These are phyloP conservation scores for Sorex araneus DNA, from an alignment of 2,113 vertebrate genomes.

Conservation along the genomic window DNA sequence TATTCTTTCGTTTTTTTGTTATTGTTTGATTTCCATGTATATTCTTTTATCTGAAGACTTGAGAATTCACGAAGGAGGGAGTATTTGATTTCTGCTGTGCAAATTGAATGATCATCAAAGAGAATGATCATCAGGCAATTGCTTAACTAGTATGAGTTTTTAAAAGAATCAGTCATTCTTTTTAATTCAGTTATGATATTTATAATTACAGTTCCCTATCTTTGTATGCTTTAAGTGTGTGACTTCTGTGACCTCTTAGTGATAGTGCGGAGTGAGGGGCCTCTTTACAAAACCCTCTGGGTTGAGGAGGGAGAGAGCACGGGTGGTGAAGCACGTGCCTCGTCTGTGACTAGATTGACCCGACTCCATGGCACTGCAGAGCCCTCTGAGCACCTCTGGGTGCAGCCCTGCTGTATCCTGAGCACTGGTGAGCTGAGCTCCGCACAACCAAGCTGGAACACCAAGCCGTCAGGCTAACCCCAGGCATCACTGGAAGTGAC, in stretches of 20 bases:
- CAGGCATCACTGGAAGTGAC: too few relatives aligned
- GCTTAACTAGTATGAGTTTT: not conserved
- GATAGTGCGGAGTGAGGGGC: not conserved
- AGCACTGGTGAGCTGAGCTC: too few relatives aligned
- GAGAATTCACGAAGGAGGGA: not conserved
- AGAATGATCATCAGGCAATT: not conserved
- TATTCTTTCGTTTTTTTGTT: conserved; percentile 27
- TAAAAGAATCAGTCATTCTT: conserved; percentile 26
- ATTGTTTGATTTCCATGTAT: conserved; percentile 6
- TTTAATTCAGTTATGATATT: not conserved
- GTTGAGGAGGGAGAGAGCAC: too few relatives aligned
- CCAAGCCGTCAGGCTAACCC: too few relatives aligned
- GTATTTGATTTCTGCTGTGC: not conserved
- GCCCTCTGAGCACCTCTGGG: too few relatives aligned
- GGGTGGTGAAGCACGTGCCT: not conserved
- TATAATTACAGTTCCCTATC: not conserved
- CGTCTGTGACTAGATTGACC: too few relatives aligned
- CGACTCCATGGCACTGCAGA: too few relatives aligned
- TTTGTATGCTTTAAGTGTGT: not conserved
- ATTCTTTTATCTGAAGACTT: conserved; percentile 29
- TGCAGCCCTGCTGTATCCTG: too few relatives aligned
- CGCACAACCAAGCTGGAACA: too few relatives aligned
- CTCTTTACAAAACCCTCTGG: not conserved
- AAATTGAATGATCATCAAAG: too few relatives aligned
- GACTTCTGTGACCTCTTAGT: not conserved